Percentiles rank a stretch among this genome's conserved stretches.
phyloP scores from a whole-genome alignment of 2,797 vertebrate genomes.

The Sebastes trivittatus region DNA sequence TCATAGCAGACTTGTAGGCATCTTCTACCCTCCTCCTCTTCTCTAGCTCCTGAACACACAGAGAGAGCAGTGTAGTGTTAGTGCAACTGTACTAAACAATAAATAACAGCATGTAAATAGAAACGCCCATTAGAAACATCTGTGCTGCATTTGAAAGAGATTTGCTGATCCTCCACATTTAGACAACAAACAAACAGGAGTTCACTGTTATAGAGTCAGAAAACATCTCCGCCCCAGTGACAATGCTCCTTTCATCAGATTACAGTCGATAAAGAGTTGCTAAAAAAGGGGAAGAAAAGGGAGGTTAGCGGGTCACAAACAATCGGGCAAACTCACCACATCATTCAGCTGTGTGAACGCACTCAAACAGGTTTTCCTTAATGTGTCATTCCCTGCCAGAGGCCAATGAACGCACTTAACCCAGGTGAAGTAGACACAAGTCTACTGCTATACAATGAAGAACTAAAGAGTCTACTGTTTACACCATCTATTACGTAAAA shows the following conservation, averaged over 20 bases:
- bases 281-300: not conserved
- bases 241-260: constrained; percentile 1
- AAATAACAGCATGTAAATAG: not conserved
- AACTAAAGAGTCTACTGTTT: not conserved
- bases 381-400: constrained; percentile 5
- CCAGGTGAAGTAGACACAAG: not conserved
- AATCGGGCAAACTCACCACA: not conserved
- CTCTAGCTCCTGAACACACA: constrained; percentile 86
- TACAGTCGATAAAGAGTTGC: not conserved
- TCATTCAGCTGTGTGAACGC: not conserved
- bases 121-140: not conserved
- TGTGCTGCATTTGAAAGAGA: not conserved
- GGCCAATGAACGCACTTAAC: constrained; percentile 1
- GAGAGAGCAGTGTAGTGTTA: not conserved
- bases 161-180: not conserved
- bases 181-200: not conserved
- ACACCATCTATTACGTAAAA: not conserved
- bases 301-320: not conserved
- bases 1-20: constrained; percentile 90
- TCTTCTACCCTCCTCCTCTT: constrained; percentile 92
- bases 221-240: not conserved
- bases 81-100: not conserved
- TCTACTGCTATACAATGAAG: not conserved
- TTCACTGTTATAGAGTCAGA: not conserved
- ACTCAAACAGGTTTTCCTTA: constrained; percentile 56